Evolutionary conservation across 2,113 vertebrate species (phyloP).

Genomic region (Hydropotes inermis): DNA sequence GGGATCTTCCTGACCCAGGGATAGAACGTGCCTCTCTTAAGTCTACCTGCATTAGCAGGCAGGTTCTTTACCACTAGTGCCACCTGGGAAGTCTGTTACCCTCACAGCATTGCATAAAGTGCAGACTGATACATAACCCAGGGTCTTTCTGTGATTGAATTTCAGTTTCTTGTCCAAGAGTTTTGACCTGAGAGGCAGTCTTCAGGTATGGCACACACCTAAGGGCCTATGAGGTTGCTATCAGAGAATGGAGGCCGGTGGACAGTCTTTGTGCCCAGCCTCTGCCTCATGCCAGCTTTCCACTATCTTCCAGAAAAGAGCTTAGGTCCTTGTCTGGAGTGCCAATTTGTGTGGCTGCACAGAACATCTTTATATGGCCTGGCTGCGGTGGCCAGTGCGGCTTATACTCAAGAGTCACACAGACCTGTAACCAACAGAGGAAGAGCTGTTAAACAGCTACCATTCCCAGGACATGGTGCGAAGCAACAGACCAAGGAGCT

Average conservation of each 20-base stretch:
- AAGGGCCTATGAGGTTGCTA: neutral
- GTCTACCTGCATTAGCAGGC: neutral
- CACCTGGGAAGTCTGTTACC: neutral
- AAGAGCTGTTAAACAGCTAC: neutral
- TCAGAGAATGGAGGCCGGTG: neutral
- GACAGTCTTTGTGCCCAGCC: neutral
- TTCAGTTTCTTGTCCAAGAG: neutral
- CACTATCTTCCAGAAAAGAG: neutral
- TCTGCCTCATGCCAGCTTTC: neutral
- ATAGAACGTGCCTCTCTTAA: neutral
- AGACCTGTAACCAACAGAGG: neutral
- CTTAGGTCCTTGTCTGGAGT: neutral
- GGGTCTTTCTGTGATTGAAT: neutral
- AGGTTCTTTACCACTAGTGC: neutral
- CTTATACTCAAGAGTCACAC: neutral
- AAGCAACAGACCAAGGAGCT: neutral
- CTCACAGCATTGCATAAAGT: neutral
- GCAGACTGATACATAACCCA: neutral
- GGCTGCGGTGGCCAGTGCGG: neutral
- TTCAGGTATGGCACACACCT: neutral
- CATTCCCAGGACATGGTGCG: rapidly evolving
- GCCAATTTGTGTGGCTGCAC: neutral
- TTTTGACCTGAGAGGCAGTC: neutral
- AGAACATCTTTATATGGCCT: neutral
- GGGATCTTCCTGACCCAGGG: neutral